Evolutionary conservation across 2,888 invertebrate genomes (phyloP).

Genomic region (Sabatieria punctata): DNA sequence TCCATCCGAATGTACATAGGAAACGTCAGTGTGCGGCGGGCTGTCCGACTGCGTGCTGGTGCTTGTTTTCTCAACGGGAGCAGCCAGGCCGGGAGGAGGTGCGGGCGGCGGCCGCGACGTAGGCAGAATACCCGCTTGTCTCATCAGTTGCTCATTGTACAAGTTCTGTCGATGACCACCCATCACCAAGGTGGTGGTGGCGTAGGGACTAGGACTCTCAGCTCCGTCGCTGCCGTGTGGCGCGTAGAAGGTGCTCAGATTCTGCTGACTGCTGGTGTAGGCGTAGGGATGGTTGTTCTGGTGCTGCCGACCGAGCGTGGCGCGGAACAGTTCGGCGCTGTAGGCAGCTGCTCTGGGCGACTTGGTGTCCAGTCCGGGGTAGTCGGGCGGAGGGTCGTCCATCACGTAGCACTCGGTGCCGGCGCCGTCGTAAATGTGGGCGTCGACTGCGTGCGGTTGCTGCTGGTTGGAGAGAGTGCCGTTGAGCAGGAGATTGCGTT

Average conservation of each 20-base stretch:
- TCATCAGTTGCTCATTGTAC: slow-evolving; percentile 11
- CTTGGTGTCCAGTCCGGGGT: slow-evolving; percentile 1
- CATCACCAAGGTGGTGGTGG: slow-evolving; percentile 26
- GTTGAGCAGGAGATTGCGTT: not conserved
- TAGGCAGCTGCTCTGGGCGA: slow-evolving; percentile 13
- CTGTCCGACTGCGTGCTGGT: not conserved
- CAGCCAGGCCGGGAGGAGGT: not conserved
- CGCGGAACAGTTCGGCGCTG: slow-evolving; percentile 9
- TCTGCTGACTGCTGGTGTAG: slow-evolving; percentile 10
- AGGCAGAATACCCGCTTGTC: not conserved
- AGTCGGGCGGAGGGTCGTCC: slow-evolving; percentile 3
- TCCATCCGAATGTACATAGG: slow-evolving; percentile 1
- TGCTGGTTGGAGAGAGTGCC: not conserved
- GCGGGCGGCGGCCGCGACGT: not conserved
- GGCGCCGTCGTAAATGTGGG: slow-evolving; percentile 3
- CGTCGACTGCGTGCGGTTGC: not conserved
- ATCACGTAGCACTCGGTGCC: not conserved
- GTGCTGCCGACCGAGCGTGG: not conserved
- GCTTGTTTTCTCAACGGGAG: not conserved
- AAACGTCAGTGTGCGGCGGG: slow-evolving; percentile 6
- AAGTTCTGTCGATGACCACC: slow-evolving; percentile 21
- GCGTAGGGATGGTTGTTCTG: slow-evolving; percentile 22
- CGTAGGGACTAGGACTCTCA: slow-evolving; percentile 28
- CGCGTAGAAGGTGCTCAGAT: slow-evolving; percentile 20
- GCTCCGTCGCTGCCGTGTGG: slow-evolving; percentile 7